phyloP scores from a whole-genome alignment of 2,888 invertebrate species.

The Acholoe squamosa region DNA sequence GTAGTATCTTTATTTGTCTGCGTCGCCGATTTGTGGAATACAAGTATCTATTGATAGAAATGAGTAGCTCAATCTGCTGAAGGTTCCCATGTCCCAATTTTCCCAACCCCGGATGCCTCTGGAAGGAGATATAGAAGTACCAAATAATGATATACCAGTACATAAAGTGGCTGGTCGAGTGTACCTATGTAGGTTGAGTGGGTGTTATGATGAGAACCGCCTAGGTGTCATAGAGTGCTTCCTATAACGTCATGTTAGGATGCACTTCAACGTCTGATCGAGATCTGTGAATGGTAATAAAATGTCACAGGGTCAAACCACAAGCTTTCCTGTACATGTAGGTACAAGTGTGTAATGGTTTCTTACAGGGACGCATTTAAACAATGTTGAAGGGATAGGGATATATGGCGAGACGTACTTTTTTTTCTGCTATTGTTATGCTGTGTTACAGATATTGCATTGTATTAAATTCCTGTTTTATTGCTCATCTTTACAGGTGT shows the following conservation, averaged over 20 bases:
- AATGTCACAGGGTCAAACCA: too few relatives aligned
- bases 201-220: not conserved
- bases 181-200: not conserved
- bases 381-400: too few relatives aligned
- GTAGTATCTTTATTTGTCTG: too few relatives aligned
- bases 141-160: not conserved
- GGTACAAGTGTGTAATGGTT: too few relatives aligned
- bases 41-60: not conserved
- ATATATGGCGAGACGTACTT: too few relatives aligned
- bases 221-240: not conserved
- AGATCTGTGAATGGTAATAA: too few relatives aligned
- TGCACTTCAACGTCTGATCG: not conserved
- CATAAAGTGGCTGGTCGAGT: not conserved
- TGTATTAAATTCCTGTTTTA: too few relatives aligned
- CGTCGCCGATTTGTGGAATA: too few relatives aligned
- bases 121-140: not conserved
- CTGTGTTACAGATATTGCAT: too few relatives aligned
- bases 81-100: not conserved
- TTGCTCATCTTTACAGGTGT: slow-evolving; percentile 23
- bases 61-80: not conserved
- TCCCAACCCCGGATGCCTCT: not conserved
- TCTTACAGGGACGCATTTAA: too few relatives aligned
- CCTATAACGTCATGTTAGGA: not conserved
- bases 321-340: too few relatives aligned
- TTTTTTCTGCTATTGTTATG: too few relatives aligned